phyloP scores from a whole-genome alignment of 2,797 vertebrate genomes.

The Gallinago stenura region DNA sequence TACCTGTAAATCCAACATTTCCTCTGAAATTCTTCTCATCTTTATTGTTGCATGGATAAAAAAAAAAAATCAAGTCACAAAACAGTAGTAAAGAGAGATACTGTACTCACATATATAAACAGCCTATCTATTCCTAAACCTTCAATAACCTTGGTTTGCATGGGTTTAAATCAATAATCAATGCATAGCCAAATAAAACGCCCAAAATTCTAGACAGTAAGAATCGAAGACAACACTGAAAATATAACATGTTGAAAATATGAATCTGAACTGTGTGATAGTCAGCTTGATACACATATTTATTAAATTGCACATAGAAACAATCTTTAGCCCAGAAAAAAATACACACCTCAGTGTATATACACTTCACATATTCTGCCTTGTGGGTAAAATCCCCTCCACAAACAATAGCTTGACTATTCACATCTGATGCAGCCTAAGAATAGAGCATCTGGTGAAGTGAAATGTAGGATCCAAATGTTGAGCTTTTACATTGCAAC shows the following conservation, averaged over 20 bases:
- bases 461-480: neutral
- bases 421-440: neutral
- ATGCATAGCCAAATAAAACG: neutral
- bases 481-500: neutral
- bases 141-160: neutral
- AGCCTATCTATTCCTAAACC: neutral
- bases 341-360: neutral
- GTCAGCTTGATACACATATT: no score
- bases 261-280: neutral
- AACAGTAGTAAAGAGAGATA: neutral
- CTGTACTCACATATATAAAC: neutral
- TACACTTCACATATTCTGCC: neutral
- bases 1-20: neutral
- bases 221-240: neutral
- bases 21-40: neutral
- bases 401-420: neutral
- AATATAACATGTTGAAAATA: neutral
- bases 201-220: neutral
- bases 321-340: neutral
- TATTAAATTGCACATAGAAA: neutral
- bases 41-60: neutral
- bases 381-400: neutral
- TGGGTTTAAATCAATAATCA: neutral
- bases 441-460: neutral
- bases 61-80: neutral